Evolutionary conservation across 1,140 invertebrate species (phyloP), one percentile per base, ranked within the genome.

Genomic region (Nymphalis io): DNA sequence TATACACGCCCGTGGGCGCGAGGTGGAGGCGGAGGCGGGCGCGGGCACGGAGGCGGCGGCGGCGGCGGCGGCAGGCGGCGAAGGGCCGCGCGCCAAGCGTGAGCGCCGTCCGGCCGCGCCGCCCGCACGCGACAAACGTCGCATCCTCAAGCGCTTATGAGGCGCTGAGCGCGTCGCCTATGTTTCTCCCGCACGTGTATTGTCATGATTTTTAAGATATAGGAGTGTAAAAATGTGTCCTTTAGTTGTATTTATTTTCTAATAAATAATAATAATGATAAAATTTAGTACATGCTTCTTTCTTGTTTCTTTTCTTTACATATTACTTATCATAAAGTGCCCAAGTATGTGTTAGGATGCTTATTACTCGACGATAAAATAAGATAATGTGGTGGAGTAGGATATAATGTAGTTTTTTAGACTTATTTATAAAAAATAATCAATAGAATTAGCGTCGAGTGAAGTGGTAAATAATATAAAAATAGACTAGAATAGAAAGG

Each of bases 131-230:
- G 81, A 84, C 73, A 73, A 73, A 71, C 81, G 84, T 40, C 83
- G 85, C 70, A 82, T 89, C 60, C 85, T 89, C 33, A 89, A 89
- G 76, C 74, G 87, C 66, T 87, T 89, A 85, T 89, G 85, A 87
- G 27, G 27, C 27, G 79, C 61, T 42, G 39, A 18, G 21, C 46
- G 40, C 59, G 63, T 11, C 27, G 27, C 0, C 13, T 10, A 53
- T 23, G 12, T n/a, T 44, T n/a, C 40, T 44, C 18, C 58, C 23
- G 12, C 57, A 21, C 57, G 57, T 39, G n/a, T 59, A 8, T 59
- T 8, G 57, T 40, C 57, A 18, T 40, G 42, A 51, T 23, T 38
- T 51, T n/a, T 62, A 51, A 16, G 15, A n/a, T 23, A 63, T 63
- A 63, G 48, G 48, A 63, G 46, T 63, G 55, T 67, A 55, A 44